Evolutionary conservation across 2,888 invertebrate species (phyloP), one percentile per base, ranked within the genome.

Genomic region (Lathronympha strigana): DNA sequence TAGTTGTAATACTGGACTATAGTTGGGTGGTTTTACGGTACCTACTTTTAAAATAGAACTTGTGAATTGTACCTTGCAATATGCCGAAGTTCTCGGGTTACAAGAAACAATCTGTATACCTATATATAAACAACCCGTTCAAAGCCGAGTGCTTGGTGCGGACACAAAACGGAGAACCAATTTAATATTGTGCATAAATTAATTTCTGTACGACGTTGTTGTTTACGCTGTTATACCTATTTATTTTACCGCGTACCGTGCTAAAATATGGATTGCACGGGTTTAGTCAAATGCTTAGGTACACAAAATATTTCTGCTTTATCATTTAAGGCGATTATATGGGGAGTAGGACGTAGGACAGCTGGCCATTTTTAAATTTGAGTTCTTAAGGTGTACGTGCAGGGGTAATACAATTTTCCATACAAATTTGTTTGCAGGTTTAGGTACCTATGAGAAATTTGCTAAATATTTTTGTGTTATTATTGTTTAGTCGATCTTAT

Each of bases 171-270:
- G 28, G 50, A 25, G 47, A 28, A 47, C 19, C 28, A 38, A 62
- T 54, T 62, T 62, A 62, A 62, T 62, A 54, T 38, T 62, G 54
- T 62, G 54, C 62, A 47, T 54, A 54, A 45, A 47, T 62, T 54
- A 47, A 54, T 47, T 62, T 23, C 17, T 40, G n/a, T 51, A 19
- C 25, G 23, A 21, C 36, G 61, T 23, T 40, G 23, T 57, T 57
- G 38, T 55, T 40, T 28, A 55, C 43, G 55, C 6, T 47, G 23
- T 25, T 33, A 19, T 43, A 47, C 47, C 47, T 47, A 47, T 47
- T 55, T 38, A 55, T 55, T 40, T 55, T 25, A 38, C 23, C 38
- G 23, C 38, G 38, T 25, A 38, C 17, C 11, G 11, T 40, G 55
- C 55, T 28, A 8, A 25, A 43, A 55, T 43, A 43, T 28, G 40